Evolutionary conservation across 2,113 vertebrate species (phyloP).

Genomic region (Brachyistius frenatus): DNA sequence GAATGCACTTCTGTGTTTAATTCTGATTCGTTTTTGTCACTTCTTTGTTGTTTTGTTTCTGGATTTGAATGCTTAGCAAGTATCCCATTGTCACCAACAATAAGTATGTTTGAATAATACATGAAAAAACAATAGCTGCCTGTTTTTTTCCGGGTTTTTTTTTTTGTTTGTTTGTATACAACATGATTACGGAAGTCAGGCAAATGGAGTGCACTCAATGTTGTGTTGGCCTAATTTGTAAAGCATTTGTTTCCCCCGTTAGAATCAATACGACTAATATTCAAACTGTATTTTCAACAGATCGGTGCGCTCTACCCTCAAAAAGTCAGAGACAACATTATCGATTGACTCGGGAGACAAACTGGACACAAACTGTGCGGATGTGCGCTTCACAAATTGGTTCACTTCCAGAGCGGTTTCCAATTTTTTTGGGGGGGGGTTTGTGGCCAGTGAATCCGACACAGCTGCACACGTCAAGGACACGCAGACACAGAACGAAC

Average conservation of each 20-base stretch:
- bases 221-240: conserved; percentile 59
- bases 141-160: conserved; percentile 21
- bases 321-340: conserved; percentile 42
- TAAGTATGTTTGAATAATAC: conserved; percentile 44
- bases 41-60: background rate
- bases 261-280: conserved; percentile 58
- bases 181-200: conserved; percentile 39
- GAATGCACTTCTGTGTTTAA: background rate
- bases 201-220: conserved; percentile 35
- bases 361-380: background rate
- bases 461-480: background rate
- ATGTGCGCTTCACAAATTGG: background rate
- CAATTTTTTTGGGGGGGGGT: no score
- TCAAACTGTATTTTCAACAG: conserved; percentile 46
- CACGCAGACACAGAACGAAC: background rate
- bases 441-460: background rate
- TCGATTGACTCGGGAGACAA: conserved; percentile 38
- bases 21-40: background rate
- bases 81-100: conserved; percentile 9
- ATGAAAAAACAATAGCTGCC: conserved; percentile 27
- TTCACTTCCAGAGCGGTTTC: background rate
- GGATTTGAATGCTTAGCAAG: background rate
- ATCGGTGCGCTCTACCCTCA: background rate
- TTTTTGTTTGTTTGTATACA: background rate
- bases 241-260: conserved; percentile 42